phyloP scores from a whole-genome alignment of 2,888 invertebrate species.

The Mimumesa dahlbomi region DNA sequence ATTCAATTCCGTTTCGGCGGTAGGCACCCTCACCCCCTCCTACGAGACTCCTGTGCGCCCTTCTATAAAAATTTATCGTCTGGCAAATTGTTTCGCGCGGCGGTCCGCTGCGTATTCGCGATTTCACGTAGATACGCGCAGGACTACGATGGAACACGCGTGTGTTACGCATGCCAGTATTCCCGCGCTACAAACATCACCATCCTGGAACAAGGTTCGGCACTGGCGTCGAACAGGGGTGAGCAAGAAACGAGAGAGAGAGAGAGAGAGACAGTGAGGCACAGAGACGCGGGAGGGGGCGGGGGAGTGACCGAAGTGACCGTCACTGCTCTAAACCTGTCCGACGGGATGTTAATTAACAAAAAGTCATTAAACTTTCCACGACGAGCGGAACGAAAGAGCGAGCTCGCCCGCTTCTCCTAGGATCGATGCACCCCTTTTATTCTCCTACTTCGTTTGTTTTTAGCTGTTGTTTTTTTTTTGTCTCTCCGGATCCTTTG shows the following conservation, averaged over 20 bases:
- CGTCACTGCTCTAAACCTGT: constrained; percentile 74
- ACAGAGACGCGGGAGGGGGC: constrained; percentile 1
- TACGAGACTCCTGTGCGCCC: constrained; percentile 52
- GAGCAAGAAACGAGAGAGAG: constrained; percentile 22
- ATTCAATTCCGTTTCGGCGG: constrained; percentile 80
- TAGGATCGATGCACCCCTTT: constrained; percentile 58
- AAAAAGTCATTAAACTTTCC: constrained; percentile 80
- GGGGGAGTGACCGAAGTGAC: constrained; percentile 63
- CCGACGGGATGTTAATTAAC: constrained; percentile 78
- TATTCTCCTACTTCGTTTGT: constrained; percentile 42
- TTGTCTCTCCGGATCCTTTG: not conserved
- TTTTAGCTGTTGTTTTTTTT: constrained; percentile 30
- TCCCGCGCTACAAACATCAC: constrained; percentile 34
- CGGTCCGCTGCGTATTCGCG: constrained; percentile 71
- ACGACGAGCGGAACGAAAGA: constrained; percentile 72
- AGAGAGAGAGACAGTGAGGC: not conserved
- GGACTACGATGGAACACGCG: constrained; percentile 44
- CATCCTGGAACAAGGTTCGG: constrained; percentile 41
- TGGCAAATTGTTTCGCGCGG: constrained; percentile 80
- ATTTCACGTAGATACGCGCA: constrained; percentile 52
- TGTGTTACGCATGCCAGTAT: constrained; percentile 29
- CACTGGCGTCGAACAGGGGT: constrained; percentile 24
- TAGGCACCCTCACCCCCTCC: constrained; percentile 52
- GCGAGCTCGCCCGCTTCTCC: constrained; percentile 54
- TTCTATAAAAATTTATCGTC: constrained; percentile 80